Evolutionary conservation across 2,888 invertebrate species (phyloP).

Genomic region (Aleiodes leptofemur): DNA sequence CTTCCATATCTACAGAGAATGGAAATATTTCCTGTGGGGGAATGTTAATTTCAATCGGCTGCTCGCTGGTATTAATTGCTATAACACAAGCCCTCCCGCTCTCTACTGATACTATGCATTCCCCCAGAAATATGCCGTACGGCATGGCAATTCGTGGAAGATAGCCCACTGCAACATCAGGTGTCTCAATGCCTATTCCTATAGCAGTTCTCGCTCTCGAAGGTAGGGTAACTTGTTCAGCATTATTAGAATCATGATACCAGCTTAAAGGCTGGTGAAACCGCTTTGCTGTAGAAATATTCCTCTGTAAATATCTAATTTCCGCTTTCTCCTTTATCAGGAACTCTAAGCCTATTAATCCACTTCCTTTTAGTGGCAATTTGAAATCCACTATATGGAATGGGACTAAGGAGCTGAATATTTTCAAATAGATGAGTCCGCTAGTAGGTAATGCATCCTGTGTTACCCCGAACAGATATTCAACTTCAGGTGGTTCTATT

Average conservation of each 20-base stretch:
- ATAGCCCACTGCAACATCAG: not conserved
- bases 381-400: not conserved
- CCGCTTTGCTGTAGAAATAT: not conserved
- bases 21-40: not conserved
- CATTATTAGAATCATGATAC: not conserved
- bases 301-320: not conserved
- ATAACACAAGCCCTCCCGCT: not conserved
- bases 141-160: not conserved
- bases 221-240: not conserved
- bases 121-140: not conserved
- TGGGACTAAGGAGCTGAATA: not conserved
- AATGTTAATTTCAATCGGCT: not conserved
- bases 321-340: not conserved
- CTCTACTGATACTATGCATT: not conserved
- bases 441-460: not conserved
- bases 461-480: too few species aligned
- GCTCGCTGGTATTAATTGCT: not conserved
- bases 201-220: not conserved
- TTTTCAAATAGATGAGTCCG: not conserved
- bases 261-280: not conserved
- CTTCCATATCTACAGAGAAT: not conserved
- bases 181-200: not conserved
- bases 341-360: not conserved
- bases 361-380: not conserved
- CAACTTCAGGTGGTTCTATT: too few species aligned